These are phyloP conservation scores for Cygnus atratus DNA, from an alignment of 2,113 vertebrate genomes.

Conservation along the genomic window DNA sequence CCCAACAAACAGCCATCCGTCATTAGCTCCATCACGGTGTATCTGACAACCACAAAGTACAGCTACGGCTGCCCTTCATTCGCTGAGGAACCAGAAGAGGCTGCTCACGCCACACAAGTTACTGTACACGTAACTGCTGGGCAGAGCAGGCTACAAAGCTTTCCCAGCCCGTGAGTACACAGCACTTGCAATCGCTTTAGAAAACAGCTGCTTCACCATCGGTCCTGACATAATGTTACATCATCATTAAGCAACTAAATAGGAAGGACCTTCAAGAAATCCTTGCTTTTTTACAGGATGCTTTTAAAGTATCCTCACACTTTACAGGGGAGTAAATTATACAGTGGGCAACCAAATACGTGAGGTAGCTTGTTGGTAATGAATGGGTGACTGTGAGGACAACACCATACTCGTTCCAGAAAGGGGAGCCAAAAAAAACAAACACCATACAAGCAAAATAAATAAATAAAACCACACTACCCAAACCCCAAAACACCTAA, in stretches of 20 bases:
- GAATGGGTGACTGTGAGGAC: neutral
- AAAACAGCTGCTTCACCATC: neutral
- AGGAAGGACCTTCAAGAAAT: neutral
- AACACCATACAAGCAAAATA: neutral
- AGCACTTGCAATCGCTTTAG: neutral
- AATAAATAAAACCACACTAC: neutral
- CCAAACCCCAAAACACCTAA: neutral
- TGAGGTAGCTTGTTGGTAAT: neutral
- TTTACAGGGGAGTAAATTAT: neutral
- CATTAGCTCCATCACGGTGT: rapidly evolving
- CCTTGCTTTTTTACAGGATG: neutral
- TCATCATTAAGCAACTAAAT: neutral
- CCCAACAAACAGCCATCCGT: neutral
- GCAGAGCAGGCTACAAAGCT: rapidly evolving
- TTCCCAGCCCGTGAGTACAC: neutral
- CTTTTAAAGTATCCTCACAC: neutral
- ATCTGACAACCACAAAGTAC: neutral
- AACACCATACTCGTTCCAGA: neutral
- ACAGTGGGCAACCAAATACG: neutral
- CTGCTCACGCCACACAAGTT: slow-evolving; percentile 2
- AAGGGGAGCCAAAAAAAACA: neutral
- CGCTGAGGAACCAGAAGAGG: slow-evolving; percentile 21
- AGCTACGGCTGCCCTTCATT: neutral
- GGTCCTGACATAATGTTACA: neutral
- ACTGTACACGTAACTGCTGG: rapidly evolving